Evolutionary conservation across 2,113 vertebrate genomes (phyloP).

Genomic region (Planiliza haematocheilus): DNA sequence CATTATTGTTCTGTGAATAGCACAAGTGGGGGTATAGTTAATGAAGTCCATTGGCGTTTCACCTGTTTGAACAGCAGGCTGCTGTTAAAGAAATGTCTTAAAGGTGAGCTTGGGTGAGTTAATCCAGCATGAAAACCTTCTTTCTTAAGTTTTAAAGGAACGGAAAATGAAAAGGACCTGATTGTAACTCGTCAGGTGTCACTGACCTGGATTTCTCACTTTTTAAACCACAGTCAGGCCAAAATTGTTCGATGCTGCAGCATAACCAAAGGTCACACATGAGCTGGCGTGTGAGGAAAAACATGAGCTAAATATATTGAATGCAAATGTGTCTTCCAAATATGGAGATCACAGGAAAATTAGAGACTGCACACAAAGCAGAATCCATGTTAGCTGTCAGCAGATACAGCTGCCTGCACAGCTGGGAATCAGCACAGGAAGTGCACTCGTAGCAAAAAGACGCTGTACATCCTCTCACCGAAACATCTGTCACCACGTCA

Average conservation of each 20-base stretch:
- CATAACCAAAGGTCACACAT: slow-evolving; percentile 17
- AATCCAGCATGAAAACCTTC: slow-evolving; percentile 24
- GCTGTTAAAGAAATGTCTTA: slow-evolving; percentile 8
- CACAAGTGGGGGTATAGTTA: slow-evolving; percentile 37
- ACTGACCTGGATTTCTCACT: not conserved
- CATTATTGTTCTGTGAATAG: slow-evolving; percentile 47
- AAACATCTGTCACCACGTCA: slow-evolving; percentile 72
- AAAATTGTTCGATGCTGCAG: not conserved
- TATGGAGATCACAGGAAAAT: slow-evolving; percentile 35
- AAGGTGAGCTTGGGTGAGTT: slow-evolving; percentile 28
- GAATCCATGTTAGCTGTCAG: slow-evolving; percentile 53
- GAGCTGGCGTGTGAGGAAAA: not conserved
- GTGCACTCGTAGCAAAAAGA: slow-evolving; percentile 53
- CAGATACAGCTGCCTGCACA: slow-evolving; percentile 69
- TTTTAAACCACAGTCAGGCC: not conserved
- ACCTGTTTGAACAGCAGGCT: slow-evolving; percentile 7
- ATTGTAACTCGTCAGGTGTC: slow-evolving; percentile 2
- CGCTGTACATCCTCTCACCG: slow-evolving; percentile 36
- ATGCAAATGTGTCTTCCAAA: slow-evolving; percentile 31
- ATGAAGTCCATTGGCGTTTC: slow-evolving; percentile 48
- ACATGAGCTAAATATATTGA: slow-evolving; percentile 18
- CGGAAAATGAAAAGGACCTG: slow-evolving; percentile 13
- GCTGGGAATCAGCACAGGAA: slow-evolving; percentile 67
- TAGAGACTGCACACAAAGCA: slow-evolving; percentile 54
- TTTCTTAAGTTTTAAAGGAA: slow-evolving; percentile 13